Base-by-base conservation (phyloP, 2,888 invertebrate species). In the Athripsodes cinereus region DNA sequence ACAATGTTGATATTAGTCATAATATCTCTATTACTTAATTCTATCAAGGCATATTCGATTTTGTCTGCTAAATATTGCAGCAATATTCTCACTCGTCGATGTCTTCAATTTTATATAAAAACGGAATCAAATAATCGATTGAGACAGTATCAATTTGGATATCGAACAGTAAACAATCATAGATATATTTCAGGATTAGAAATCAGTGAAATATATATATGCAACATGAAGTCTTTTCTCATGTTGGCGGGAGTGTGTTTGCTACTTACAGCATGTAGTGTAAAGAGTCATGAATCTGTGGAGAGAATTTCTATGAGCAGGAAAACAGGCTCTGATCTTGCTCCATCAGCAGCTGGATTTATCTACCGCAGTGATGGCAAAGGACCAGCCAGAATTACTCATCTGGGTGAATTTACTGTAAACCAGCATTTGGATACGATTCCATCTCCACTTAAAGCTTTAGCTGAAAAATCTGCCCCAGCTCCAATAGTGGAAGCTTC, bases 341-440 rank as follows among this genome's bases (percentile, higher is more conserved):
- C 80, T 61, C 79, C 80, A 0, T 81, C 81, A 0, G 82, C 81
- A 0, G 79, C 81, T 0, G 83, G 82, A 1, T 84, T 81, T 68
- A 75, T 79, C 40, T 80, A 80, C 68, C 76, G 76, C 64, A 78
- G 78, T 66, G 74, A 76, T 57, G 74, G 71, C 60, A 72, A 76
- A 35, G 76, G 78, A 0, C 75, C 77, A 1, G 75, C 72, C 2
- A 76, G 75, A 62, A 77, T 80, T 52, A 69, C 76, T 19, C 71
- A 75, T 66, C 73, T 80, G 72, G 75, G 73, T 22, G 76, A 74
- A 57, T 72, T 70, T 61, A 76, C 77, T 65, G 71, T 78, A 1
- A 71, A 75, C 69, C 71, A 76, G 58, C 75, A 77, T 54, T 68
- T 79, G 20, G 67, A 70, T 20, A 68, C 58, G 11, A 18, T 22